These are phyloP conservation scores for Ondatra zibethicus DNA, from an alignment of 2,113 vertebrate genomes.

Conservation along the genomic window DNA sequence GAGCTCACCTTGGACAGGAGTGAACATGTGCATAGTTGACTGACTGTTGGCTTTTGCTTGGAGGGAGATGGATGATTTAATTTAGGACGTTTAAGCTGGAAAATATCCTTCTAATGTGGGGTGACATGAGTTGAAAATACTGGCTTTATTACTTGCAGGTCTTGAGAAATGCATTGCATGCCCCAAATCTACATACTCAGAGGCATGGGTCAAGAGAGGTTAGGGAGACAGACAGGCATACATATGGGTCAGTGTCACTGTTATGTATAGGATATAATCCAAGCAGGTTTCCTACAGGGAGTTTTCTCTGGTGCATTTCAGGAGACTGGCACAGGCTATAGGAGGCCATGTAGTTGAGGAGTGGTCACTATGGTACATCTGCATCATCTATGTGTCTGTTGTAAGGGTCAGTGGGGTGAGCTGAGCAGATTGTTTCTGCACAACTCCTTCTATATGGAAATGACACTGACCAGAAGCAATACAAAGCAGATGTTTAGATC, in stretches of 20 bases:
- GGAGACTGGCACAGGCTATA: background rate
- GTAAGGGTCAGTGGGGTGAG: background rate
- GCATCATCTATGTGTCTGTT: background rate
- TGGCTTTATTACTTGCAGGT: background rate
- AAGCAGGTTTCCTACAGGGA: background rate
- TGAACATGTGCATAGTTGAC: background rate
- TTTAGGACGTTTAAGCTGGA: background rate
- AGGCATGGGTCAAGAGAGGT: too few relatives aligned
- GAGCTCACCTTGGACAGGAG: background rate
- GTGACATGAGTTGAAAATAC: background rate
- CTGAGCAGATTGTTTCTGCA: background rate
- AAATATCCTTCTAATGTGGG: background rate
- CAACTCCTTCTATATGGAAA: background rate
- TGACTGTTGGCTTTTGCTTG: too few relatives aligned
- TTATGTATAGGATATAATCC: background rate
- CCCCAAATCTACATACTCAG: background rate
- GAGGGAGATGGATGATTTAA: background rate
- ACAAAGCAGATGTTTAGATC: background rate
- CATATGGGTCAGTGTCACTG: background rate
- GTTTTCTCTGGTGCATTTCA: background rate
- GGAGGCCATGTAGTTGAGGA: too few relatives aligned
- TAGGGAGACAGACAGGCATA: background rate
- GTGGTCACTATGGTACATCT: background rate
- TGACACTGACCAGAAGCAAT: background rate
- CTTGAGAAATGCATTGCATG: background rate